A percentile compares a stretch with the other conserved stretches of the same genome.
These are phyloP conservation scores for Scomberomorus guttatus DNA, from an alignment of 2,797 vertebrate species.

Conservation along the genomic window DNA sequence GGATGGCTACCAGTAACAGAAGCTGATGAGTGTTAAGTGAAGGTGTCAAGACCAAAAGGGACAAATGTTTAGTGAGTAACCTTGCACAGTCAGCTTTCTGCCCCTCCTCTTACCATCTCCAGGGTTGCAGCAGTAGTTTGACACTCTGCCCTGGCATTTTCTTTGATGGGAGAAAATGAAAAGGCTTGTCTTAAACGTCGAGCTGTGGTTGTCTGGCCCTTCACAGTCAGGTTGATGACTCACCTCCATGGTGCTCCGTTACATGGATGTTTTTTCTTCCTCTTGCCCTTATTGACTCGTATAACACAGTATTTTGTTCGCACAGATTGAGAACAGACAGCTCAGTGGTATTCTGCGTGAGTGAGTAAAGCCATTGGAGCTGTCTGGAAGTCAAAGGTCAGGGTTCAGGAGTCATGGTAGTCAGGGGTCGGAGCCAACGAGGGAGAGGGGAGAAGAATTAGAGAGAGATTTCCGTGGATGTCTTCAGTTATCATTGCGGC, in stretches of 20 bases:
- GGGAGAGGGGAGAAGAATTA: conserved; percentile 44
- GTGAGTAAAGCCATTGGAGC: conserved; percentile 55
- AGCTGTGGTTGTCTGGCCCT: conserved; percentile 56
- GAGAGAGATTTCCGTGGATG: conserved; percentile 53
- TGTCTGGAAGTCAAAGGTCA: conserved; percentile 71
- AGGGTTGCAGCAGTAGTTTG: conserved; percentile 65
- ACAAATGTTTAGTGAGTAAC: conserved; percentile 68
- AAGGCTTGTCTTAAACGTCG: conserved; percentile 47
- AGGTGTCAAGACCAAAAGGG: conserved; percentile 71
- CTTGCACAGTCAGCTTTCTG: conserved; percentile 38
- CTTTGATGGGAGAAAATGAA: conserved; percentile 64
- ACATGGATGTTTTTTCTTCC: conserved; percentile 77
- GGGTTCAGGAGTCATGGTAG: conserved; percentile 70
- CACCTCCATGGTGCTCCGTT: conserved; percentile 59
- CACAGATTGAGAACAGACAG: conserved; percentile 66
- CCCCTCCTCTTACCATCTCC: conserved; percentile 46
- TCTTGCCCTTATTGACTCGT: conserved; percentile 61
- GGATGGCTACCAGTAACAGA: conserved; percentile 56
- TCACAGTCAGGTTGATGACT: conserved; percentile 64
- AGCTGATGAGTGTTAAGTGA: conserved; percentile 69
- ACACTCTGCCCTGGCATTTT: conserved; percentile 60
- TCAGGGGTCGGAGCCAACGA: conserved; percentile 60
- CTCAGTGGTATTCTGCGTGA: conserved; percentile 49
- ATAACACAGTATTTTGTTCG: conserved; percentile 68
- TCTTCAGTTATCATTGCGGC: conserved; percentile 60